Evolutionary conservation across 2,113 vertebrate species (phyloP).

Genomic region (Sarotherodon lohbergeri): DNA sequence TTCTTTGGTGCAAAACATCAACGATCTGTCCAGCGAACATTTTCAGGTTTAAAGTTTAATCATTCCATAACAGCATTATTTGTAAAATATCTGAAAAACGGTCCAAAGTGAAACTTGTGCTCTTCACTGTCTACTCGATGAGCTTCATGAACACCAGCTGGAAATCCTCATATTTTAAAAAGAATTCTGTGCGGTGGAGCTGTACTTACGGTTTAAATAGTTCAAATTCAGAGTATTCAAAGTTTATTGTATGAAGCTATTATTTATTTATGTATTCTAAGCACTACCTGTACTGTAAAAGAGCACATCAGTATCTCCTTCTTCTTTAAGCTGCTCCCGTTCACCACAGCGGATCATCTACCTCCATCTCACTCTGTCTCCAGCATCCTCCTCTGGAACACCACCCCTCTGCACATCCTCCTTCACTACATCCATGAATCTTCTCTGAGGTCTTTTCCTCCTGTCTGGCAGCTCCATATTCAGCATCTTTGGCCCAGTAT

Average conservation of each 20-base stretch:
- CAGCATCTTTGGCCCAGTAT: background rate
- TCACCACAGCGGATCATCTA: background rate
- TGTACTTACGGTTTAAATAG: accelerated
- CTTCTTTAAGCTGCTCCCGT: background rate
- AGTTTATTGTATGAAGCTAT: background rate
- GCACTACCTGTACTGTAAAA: background rate
- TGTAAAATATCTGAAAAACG: accelerated
- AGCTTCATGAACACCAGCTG: background rate
- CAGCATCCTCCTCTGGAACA: too few relatives aligned
- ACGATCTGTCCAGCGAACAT: accelerated
- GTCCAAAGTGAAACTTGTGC: accelerated
- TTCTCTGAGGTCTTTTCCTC: background rate
- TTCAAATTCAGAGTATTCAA: background rate
- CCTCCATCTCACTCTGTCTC: background rate
- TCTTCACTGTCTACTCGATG: accelerated
- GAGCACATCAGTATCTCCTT: background rate
- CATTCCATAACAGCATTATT: background rate
- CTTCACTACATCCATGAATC: background rate
- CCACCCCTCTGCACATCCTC: too few relatives aligned
- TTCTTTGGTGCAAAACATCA: background rate
- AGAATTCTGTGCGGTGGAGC: background rate
- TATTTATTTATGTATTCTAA: background rate
- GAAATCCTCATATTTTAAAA: background rate
- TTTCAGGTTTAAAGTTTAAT: background rate
- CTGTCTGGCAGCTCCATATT: background rate